Base-by-base conservation (phyloP, 2,113 vertebrate genomes). In the Psilopsiagon aymara region DNA sequence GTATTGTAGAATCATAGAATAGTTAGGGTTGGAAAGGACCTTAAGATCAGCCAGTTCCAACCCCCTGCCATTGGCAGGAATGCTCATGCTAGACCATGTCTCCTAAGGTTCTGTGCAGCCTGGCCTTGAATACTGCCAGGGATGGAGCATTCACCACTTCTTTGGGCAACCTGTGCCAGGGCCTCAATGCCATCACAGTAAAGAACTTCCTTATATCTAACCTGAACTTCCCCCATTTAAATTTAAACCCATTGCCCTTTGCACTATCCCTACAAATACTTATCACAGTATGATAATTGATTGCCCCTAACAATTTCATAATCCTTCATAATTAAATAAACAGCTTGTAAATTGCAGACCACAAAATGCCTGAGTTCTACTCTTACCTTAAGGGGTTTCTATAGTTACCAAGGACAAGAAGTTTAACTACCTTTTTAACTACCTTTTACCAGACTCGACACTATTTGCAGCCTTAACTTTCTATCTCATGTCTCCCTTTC, bases 301-400 rank as follows among this genome's bases (percentile, higher is more conserved):
- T 97, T 97, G 90, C 92, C 84, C 83, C 96, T 97, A 97, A 95
- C 94, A 94, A 88, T 95, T 95, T 96, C 92, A 86, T 95, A 95
- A 97, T 97, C 95, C 92, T 97, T 96, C 94, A 95, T 97, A 97
- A 98, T 98, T 98, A 98, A 98, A 98, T 97, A 98, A 98, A 97
- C 96, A 98, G 95, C 97, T 96, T 97, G 94, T 95, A 96, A 97
- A 97, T 86, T 95, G 86, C 92, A 94, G 95, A 93, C 91, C 97
- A 91, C 95, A 95, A 97, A 97, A 96, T 94, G 82, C 95, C 90
- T 95, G 63, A 94, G 82, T 96, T 97, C 93, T 46, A 62, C 92
- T 97, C 95, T 95, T 97, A 98, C 98, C 97, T 98, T 97, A 97
- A 97, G 95, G 91, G 93, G 98, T 98, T 99, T 98, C 98, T 98